Percentiles rank a stretch among this genome's conserved stretches.
Conservation (phyloP, 92 coral and sea anemone species). For the Zoanthus sociatus region DNA sequence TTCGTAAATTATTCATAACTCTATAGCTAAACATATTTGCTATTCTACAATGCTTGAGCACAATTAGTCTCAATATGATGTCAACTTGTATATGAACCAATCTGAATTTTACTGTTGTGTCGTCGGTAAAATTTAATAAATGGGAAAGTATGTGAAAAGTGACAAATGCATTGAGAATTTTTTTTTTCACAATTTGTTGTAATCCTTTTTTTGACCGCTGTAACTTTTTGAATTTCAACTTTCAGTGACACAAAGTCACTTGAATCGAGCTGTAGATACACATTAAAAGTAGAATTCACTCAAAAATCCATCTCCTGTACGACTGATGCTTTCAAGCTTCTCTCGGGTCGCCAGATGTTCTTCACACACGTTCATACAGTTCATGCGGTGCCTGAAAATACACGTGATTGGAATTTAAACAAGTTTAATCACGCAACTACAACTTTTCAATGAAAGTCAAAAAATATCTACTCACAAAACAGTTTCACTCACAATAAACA, state of each 20-base stretch:
- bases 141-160: no score
- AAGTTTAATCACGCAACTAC: background rate
- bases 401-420: background rate
- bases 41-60: no score
- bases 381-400: slow-evolving; percentile 92
- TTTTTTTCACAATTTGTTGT: no score
- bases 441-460: background rate
- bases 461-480: no score
- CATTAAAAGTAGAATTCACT: slow-evolving; percentile 93
- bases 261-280: background rate
- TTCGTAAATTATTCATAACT: no score
- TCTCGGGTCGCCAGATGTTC: slow-evolving; percentile 84
- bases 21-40: no score
- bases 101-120: no score
- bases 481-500: no score
- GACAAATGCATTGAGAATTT: no score
- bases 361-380: slow-evolving; percentile 79
- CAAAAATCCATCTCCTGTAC: slow-evolving; percentile 75
- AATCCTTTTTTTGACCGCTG: background rate
- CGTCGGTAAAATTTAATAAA: no score
- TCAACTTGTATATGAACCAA: no score
- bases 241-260: background rate
- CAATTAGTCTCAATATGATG: no score
- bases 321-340: slow-evolving; percentile 74
- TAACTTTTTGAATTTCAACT: background rate